Evolutionary conservation across 2,888 invertebrate genomes (phyloP).

Genomic region (Hymenopus coronatus): DNA sequence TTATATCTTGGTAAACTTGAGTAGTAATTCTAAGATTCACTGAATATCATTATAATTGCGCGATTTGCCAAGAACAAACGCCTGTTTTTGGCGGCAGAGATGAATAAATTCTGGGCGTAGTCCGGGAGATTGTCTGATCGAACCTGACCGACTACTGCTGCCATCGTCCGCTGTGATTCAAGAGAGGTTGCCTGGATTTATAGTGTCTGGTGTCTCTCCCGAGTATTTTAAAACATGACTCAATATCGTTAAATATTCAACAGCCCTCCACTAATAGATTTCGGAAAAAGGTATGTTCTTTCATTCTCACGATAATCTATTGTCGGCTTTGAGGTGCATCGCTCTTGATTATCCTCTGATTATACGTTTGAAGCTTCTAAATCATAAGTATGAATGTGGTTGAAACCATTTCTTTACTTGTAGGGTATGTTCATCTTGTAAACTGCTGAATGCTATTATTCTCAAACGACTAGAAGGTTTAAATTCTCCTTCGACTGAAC

Average conservation of each 20-base stretch:
- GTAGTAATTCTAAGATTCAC: background rate
- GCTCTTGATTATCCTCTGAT: background rate
- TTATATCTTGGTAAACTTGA: background rate
- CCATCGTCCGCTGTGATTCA: background rate
- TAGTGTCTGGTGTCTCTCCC: background rate
- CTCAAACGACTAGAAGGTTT: no score
- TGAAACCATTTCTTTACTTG: background rate
- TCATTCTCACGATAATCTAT: background rate
- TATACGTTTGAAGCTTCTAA: background rate
- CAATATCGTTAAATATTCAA: slow-evolving; percentile 9
- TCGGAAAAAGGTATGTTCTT: background rate
- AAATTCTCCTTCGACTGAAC: no score
- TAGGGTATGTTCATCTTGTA: background rate
- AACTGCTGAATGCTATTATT: no score
- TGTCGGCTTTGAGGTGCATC: background rate
- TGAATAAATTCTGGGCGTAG: slow-evolving; percentile 13
- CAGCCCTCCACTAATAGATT: background rate
- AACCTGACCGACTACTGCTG: background rate
- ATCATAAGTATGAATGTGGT: background rate
- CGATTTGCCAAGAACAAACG: background rate
- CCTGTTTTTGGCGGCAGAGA: background rate
- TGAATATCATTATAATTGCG: background rate
- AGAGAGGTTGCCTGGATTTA: background rate
- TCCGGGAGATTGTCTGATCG: background rate
- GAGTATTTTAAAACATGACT: background rate